Conservation (phyloP, 2,888 invertebrate genomes). For the Sinodicranocentrus sp. region DNA sequence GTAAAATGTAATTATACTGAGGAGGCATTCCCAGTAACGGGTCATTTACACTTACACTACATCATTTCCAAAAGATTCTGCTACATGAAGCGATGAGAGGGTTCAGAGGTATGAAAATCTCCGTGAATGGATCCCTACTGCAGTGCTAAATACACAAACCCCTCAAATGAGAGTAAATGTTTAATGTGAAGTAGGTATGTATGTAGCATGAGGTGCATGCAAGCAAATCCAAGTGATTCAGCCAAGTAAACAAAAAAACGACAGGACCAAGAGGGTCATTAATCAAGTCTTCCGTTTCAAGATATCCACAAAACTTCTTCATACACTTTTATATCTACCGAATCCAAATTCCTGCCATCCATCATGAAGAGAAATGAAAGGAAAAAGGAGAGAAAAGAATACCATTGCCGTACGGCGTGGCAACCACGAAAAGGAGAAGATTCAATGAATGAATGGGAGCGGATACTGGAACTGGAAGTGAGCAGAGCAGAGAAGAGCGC, state of each 20-base stretch:
- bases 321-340: slow-evolving; percentile 57
- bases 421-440: neutral
- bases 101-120: too few species aligned
- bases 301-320: slow-evolving; percentile 48
- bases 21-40: too few species aligned
- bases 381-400: slow-evolving; percentile 22
- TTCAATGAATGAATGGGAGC: slow-evolving; percentile 29
- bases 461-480: slow-evolving; percentile 1
- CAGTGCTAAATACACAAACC: too few species aligned
- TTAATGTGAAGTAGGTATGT: too few species aligned
- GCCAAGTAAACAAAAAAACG: slow-evolving; percentile 56
- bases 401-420: neutral
- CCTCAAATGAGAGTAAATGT: too few species aligned
- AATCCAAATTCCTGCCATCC: slow-evolving; percentile 67
- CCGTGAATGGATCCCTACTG: too few species aligned
- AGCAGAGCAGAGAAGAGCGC: slow-evolving; percentile 5
- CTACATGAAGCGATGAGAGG: too few species aligned
- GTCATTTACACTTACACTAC: too few species aligned
- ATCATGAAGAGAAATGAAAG: slow-evolving; percentile 62
- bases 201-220: too few species aligned
- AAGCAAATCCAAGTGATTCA: slow-evolving; percentile 35
- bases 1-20: too few species aligned
- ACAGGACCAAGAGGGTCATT: slow-evolving; percentile 55
- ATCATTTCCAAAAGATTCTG: too few species aligned
- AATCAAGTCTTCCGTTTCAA: slow-evolving; percentile 57